phyloP scores from a whole-genome alignment of 2,888 invertebrate genomes.

The Synanthedon vespiformis region DNA sequence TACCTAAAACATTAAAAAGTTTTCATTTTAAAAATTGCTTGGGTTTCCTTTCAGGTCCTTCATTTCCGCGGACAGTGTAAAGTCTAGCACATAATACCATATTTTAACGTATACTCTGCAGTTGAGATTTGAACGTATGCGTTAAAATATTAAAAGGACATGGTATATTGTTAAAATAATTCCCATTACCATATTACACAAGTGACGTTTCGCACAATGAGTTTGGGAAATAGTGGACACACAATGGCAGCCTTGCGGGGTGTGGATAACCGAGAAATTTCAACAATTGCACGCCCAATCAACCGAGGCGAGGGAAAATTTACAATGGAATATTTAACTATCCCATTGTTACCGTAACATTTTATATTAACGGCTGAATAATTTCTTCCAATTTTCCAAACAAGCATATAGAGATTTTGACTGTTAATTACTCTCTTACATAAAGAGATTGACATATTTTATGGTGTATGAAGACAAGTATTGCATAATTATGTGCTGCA shows the following conservation, averaged over 20 bases:
- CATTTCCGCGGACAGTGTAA: no score
- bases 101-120: no score
- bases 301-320: conserved; percentile 40
- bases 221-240: conserved; percentile 3
- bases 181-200: conserved; percentile 2
- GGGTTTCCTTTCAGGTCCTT: no score
- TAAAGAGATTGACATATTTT: no score
- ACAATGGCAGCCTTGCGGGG: conserved; percentile 15
- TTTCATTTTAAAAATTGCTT: no score
- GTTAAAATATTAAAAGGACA: neutral
- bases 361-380: conserved; percentile 2
- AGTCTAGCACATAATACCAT: no score
- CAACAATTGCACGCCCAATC: conserved; percentile 35
- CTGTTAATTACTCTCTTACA: no score
- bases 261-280: conserved; percentile 25
- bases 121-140: no score
- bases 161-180: neutral
- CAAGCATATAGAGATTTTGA: neutral
- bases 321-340: conserved; percentile 18
- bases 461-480: no score
- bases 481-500: no score
- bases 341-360: conserved; percentile 19
- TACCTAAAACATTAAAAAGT: neutral
- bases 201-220: conserved; percentile 22
- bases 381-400: conserved; percentile 2